Conservation (phyloP, 2,888 invertebrate species). For the Apamea anceps region DNA sequence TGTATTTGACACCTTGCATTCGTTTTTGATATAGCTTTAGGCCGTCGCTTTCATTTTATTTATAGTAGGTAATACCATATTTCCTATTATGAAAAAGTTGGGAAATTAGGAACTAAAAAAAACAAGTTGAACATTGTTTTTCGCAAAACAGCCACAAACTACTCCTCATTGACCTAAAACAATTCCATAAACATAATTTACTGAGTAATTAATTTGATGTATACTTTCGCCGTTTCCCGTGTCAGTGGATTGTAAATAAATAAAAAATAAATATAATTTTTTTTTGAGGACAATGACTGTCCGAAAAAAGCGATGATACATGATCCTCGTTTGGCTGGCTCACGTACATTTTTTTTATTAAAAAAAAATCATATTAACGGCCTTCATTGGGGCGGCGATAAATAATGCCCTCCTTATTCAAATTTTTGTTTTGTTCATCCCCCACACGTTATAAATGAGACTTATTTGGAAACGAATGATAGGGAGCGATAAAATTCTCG, state of each 20-base stretch:
- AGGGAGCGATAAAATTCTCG: slow-evolving; percentile 87
- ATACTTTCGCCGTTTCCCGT: slow-evolving; percentile 80
- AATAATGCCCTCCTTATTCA: slow-evolving; percentile 91
- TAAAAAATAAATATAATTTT: slow-evolving; percentile 77
- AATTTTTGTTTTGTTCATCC: slow-evolving; percentile 90
- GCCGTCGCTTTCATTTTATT: neutral
- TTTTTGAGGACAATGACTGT: slow-evolving; percentile 88
- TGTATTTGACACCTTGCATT: slow-evolving; percentile 35
- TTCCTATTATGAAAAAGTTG: neutral
- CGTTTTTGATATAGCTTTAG: neutral
- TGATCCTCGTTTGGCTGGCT: slow-evolving; percentile 89
- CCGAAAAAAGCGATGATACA: slow-evolving; percentile 90
- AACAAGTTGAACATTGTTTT: slow-evolving; percentile 4
- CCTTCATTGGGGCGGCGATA: slow-evolving; percentile 90
- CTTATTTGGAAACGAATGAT: slow-evolving; percentile 89
- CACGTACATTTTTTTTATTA: slow-evolving; percentile 88
- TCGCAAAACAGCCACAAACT: slow-evolving; percentile 27
- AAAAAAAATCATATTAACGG: slow-evolving; percentile 91
- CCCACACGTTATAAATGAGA: slow-evolving; percentile 89
- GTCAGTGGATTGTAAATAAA: slow-evolving; percentile 78
- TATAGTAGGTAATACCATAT: too few relatives aligned
- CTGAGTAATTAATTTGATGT: slow-evolving; percentile 84
- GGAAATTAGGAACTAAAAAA: neutral
- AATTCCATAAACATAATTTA: slow-evolving; percentile 70
- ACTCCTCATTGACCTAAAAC: slow-evolving; percentile 44